Conservation (phyloP, 2,797 vertebrate species). For the Hirundo rustica region DNA sequence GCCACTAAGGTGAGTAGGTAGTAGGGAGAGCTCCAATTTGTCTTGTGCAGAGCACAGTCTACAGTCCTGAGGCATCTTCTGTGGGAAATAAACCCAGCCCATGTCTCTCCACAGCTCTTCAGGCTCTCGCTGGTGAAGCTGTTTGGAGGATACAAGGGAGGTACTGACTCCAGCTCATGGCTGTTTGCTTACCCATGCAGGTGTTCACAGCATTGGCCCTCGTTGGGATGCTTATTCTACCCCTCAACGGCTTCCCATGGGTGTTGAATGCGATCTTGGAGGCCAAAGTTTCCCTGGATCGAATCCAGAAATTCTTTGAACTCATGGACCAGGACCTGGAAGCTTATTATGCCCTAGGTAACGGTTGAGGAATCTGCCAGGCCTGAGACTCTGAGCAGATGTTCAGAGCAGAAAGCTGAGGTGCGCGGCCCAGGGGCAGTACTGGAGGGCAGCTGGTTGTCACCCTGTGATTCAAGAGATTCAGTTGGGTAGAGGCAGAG, state of each 20-base stretch:
- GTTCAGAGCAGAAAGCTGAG: neutral
- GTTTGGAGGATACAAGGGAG: neutral
- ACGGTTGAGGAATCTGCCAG: neutral
- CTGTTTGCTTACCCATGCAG: conserved; percentile 66
- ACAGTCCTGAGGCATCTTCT: neutral
- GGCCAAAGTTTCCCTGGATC: conserved; percentile 92
- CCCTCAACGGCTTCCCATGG: conserved; percentile 95
- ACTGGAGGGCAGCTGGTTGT: neutral
- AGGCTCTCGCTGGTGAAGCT: neutral
- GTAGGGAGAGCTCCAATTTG: neutral
- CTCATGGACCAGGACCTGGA: conserved; percentile 84
- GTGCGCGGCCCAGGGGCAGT: neutral
- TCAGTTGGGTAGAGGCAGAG: neutral
- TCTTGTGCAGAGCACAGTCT: neutral
- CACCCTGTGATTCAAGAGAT: neutral
- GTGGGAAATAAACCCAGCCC: neutral
- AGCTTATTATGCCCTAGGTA: conserved; percentile 87
- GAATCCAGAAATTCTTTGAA: conserved; percentile 89
- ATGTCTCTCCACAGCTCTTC: neutral
- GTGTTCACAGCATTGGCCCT: conserved; percentile 94
- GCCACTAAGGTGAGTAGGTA: conserved; percentile 86
- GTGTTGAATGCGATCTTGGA: conserved; percentile 91
- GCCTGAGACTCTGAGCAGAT: neutral
- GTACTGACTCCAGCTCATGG: neutral
- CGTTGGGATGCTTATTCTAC: conserved; percentile 91